Evolutionary conservation across 2,888 invertebrate species (phyloP), one percentile per base, ranked within the genome.

Genomic region (Lasius fuliginosus): DNA sequence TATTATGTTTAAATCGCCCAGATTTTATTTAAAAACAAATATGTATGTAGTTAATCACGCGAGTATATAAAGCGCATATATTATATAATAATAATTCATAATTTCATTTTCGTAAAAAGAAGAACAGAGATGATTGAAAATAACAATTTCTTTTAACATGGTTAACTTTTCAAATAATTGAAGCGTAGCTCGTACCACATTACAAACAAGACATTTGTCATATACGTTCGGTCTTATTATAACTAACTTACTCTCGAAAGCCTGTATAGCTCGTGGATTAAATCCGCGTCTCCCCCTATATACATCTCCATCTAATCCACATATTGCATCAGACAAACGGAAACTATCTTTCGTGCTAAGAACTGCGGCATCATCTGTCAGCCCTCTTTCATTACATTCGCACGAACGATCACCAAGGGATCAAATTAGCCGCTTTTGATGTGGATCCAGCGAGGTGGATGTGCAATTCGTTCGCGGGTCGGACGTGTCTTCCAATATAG

Each of bases 401-500:
- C 81, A 85, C 84, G 87, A 85, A 62, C 83, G 86, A 82, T 83
- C 87, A 86, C 83, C 87, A 88, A 90, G 87, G 90, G 92, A 92
- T 92, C 86, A 92, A 93, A 92, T 93, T 92, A 93, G 89, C 74
- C 86, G 86, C 93, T 92, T 93, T 89, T 93, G 93, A 93, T 93
- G 92, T 87, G 88, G 81, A 87, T 85, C 83, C 87, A 69, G 56
- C 74, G 82, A 79, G 62, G 67, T 75, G 85, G 82, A 82, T 82
- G 67, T 75, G 87, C 85, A 83, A 84, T 89, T 69, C 85, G 89
- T 89, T 86, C 83, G 83, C 64, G 79, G 82, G 12, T 62, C 53
- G 30, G 46, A 36, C 46, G 65, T 74, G 81, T 87, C 85, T 79
- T 83, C 76, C 64, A 77, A 89, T 85, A 85, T 84, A 53, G 83